Base-by-base conservation (phyloP, 1,140 invertebrate genomes). In the Colletes gigas region DNA sequence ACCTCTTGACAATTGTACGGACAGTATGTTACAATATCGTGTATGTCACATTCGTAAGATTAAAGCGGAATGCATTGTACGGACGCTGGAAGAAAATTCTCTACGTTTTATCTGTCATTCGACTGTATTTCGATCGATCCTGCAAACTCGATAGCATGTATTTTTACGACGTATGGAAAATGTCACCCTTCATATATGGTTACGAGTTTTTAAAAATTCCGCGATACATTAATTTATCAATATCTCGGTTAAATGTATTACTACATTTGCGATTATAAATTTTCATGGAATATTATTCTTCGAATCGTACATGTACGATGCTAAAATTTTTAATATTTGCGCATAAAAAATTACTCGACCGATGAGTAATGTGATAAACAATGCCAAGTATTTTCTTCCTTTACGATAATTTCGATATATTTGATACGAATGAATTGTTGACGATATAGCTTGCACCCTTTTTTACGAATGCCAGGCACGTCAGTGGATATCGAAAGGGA, bases 401-500 rank as follows among this genome's bases (percentile, higher is more conserved):
- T 41, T 15, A 6, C 5, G 8, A 3, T 8, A 10, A 2, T 55
- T 10, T 12, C 4, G 6, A 14, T 62, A 12, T 19, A 7, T 19
- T 14, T 14, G 6, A 39, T 41, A 47, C 10, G 30, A 41, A 41
- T 10, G 8, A 65, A 72, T 3, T 62, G 7, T 3, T n/a, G 10
- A 63, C 4, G 4, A 66, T 60, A n/a, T 47, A 57, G 14, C n/a
- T 66, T 67, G 72, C 67, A 10, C 82, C 59, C 69, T 55, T 69
- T 62, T 39, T 62, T 63, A n/a, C 12, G n/a, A 41, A 47, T 47
- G 39, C 17, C 39, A 39, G 60, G 17, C 81, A 86, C 89, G 83
- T 78, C 66, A 83, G 79, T 91, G 90, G 66, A 19, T 41, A 89
- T 90, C 85, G 90, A 91, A 91, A 91, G 89, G 89, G 89, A 91